phyloP scores from a whole-genome alignment of 2,888 invertebrate genomes.

The Campopleginae sp. region DNA sequence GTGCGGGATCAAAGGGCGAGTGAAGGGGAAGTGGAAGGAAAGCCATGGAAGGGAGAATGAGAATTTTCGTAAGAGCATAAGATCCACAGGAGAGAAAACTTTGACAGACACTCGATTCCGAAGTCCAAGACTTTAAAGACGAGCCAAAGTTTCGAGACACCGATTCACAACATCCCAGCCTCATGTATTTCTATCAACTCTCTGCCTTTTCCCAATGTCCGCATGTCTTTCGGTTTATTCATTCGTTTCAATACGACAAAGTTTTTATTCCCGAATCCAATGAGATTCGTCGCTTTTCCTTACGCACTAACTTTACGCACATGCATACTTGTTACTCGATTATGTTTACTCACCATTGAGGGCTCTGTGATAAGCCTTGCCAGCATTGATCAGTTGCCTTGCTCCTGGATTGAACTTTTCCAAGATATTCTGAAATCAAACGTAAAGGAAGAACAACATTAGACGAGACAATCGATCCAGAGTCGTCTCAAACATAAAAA shows the following conservation, averaged over 20 bases:
- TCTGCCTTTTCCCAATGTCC: constrained; percentile 23
- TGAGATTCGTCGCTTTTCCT: not conserved
- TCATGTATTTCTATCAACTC: constrained; percentile 48
- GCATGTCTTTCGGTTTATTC: constrained; percentile 24
- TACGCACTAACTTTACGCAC: not conserved
- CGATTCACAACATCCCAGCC: constrained; percentile 44
- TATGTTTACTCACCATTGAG: constrained; percentile 92
- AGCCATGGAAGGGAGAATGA: constrained; percentile 56
- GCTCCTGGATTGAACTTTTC: constrained; percentile 98
- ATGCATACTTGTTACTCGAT: constrained; percentile 47
- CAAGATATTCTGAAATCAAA: constrained; percentile 95
- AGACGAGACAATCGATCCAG: not conserved
- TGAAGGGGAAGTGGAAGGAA: constrained; percentile 50
- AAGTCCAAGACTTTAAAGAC: constrained; percentile 72
- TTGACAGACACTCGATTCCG: constrained; percentile 76
- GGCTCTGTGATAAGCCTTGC: constrained; percentile 97
- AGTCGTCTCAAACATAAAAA: not conserved
- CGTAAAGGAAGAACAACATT: constrained; percentile 67
- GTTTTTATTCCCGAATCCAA: not conserved
- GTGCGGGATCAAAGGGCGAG: constrained; percentile 58
- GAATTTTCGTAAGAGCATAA: constrained; percentile 48
- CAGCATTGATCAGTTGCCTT: constrained; percentile 96
- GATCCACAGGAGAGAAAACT: constrained; percentile 64
- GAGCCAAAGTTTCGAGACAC: constrained; percentile 69
- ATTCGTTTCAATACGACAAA: constrained; percentile 27